Percentiles rank a stretch among this genome's conserved stretches.
phyloP scores from a whole-genome alignment of 2,113 vertebrate species.

The Vanacampus margaritifer region DNA sequence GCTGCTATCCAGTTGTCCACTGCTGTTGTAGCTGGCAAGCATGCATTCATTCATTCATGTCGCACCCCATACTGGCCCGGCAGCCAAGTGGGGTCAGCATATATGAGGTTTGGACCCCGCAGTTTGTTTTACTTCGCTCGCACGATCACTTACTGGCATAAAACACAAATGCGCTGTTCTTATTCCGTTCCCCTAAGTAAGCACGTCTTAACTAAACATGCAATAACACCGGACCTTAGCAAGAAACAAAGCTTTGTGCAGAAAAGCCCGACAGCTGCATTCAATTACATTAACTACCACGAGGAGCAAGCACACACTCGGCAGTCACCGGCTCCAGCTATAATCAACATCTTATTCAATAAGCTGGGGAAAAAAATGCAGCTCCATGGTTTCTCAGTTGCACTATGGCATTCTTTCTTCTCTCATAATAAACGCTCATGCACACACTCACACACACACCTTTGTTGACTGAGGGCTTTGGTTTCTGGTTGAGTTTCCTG shows the following conservation, averaged over 20 bases:
- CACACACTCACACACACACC: background rate
- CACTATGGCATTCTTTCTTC: background rate
- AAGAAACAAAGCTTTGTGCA: constrained; percentile 60
- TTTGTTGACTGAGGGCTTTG: constrained; percentile 22
- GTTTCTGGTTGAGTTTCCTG: constrained; percentile 33
- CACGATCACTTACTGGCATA: constrained; percentile 14
- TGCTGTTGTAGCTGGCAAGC: constrained; percentile 50
- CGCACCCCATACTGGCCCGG: constrained; percentile 38
- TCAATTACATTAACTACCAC: constrained; percentile 67
- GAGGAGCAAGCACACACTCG: constrained; percentile 49
- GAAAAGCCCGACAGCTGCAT: constrained; percentile 63
- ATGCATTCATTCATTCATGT: constrained; percentile 49
- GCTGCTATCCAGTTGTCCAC: constrained; percentile 66
- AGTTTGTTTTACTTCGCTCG: constrained; percentile 37
- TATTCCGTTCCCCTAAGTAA: constrained; percentile 51
- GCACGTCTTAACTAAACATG: constrained; percentile 54
- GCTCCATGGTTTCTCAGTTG: constrained; percentile 28
- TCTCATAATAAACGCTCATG: constrained; percentile 6
- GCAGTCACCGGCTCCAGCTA: constrained; percentile 57
- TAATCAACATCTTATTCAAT: constrained; percentile 70
- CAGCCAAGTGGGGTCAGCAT: constrained; percentile 29
- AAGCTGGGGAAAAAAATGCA: constrained; percentile 59
- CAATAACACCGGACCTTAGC: constrained; percentile 46
- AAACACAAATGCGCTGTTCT: constrained; percentile 58
- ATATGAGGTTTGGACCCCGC: constrained; percentile 6